These are phyloP conservation scores for Ahaetulla prasina DNA, from an alignment of 2,113 vertebrate genomes.

Conservation along the genomic window DNA sequence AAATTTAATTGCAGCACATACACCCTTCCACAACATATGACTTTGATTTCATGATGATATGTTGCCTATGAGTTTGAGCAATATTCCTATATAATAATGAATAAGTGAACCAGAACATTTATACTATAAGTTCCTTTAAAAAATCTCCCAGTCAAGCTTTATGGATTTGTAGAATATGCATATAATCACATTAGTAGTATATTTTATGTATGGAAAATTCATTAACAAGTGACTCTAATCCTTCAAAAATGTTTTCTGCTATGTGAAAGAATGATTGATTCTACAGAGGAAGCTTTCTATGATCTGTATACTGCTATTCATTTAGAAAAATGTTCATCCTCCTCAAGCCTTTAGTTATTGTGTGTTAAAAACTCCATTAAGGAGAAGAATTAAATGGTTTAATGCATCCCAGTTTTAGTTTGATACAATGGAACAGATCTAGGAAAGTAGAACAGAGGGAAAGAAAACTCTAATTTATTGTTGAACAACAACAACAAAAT, in stretches of 20 bases:
- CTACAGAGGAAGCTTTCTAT: constrained; percentile 34
- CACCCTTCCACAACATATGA: neutral
- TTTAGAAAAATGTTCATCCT: constrained; percentile 31
- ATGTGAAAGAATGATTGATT: constrained; percentile 34
- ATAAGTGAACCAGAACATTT: constrained; percentile 23
- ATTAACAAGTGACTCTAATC: constrained; percentile 44
- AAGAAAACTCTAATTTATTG: neutral
- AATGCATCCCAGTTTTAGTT: constrained; percentile 42
- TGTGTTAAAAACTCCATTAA: constrained; percentile 43
- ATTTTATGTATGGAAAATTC: constrained; percentile 41
- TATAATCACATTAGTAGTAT: constrained; percentile 6
- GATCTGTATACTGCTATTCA: constrained; percentile 8
- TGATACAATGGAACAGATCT: constrained; percentile 29
- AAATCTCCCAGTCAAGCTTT: neutral
- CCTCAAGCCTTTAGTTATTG: constrained; percentile 36
- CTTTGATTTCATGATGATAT: constrained; percentile 25
- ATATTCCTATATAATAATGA: neutral
- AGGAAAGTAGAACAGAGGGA: neutral
- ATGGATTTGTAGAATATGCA: constrained; percentile 35
- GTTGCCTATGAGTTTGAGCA: neutral
- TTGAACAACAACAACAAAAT: neutral
- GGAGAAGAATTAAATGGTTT: constrained; percentile 24
- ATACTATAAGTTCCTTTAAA: neutral
- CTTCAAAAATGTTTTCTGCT: constrained; percentile 28
- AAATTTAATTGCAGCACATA: neutral